Conservation (phyloP, 37 sponge, comb jelly and placozoan genomes). For the Geodia barretti region DNA sequence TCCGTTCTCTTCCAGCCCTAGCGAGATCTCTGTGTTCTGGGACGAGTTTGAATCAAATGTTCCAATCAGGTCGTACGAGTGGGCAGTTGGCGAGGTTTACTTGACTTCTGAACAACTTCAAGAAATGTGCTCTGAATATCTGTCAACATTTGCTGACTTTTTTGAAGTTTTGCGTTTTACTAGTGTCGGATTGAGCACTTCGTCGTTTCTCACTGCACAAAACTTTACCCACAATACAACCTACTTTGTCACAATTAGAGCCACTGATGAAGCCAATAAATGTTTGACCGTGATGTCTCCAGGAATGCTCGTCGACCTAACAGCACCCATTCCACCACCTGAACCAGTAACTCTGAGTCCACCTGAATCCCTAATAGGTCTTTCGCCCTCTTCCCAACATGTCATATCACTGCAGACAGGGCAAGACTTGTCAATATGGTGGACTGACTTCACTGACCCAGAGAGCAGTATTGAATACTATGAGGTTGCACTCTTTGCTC, state of each 20-base stretch:
- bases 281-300: conserved; percentile 45
- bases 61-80: conserved; percentile 75
- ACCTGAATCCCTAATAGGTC: conserved; percentile 1
- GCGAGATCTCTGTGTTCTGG: conserved; percentile 59
- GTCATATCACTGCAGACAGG: conserved; percentile 27
- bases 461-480: conserved; percentile 72
- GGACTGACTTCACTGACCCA: conserved; percentile 61
- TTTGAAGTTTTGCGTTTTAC: conserved; percentile 66
- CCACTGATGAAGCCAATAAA: conserved; percentile 69
- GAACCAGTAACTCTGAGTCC: not conserved
- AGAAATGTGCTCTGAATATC: conserved; percentile 41
- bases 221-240: conserved; percentile 51
- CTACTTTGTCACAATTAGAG: conserved; percentile 80
- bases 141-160: conserved; percentile 3
- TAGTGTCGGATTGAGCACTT: conserved; percentile 34
- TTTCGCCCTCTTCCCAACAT: conserved; percentile 2
- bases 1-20: conserved; percentile 51
- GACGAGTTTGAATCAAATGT: conserved; percentile 67
- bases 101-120: conserved; percentile 17
- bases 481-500: conserved; percentile 46
- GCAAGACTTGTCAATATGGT: conserved; percentile 27
- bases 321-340: conserved; percentile 38
- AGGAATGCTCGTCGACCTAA: conserved; percentile 59
- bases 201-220: conserved; percentile 10
- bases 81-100: conserved; percentile 48